Base-by-base conservation (phyloP, 2,113 vertebrate genomes). In the Zosterops borbonicus region DNA sequence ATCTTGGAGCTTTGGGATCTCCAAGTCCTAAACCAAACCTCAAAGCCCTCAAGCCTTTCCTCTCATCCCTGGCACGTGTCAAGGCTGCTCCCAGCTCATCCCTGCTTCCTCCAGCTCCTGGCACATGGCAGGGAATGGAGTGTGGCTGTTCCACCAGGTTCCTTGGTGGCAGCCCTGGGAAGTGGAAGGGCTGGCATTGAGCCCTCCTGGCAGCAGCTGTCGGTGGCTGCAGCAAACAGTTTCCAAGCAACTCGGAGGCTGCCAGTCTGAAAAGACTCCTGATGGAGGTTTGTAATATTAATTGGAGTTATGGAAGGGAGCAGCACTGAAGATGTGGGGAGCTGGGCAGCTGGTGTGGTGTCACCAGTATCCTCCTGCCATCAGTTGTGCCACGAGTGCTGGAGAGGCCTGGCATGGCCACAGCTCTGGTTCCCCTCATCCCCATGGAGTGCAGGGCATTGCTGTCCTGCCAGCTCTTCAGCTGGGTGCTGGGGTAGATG, bases 231-330 rank as follows among this genome's bases (percentile, higher is more conserved):
- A 97, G 90, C 86, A 63, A 91, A 89, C 94, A 95, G 96, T 96
- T 96, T 96, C 95, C 94, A 97, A 93, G 96, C 97, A 97, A 97
- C 97, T 95, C 63, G 0, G 73, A 75, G 70, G 70, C 88, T 94
- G 90, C 64, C 35, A 39, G 81, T 79, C 85, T 90, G 42, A 82
- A 87, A 90, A n/a, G 88, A 47, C 77, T 77, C 89, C 79, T 70
- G 83, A 10, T 76, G 44, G 81, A 86, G 67, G 58, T 80, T 42
- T 47, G 44, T 71, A 16, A 79, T 96, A 68, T 76, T 92, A 78
- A 82, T 63, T 60, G 59, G 71, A 92, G 75, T 95, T 70, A 35
- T 46, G 90, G 88, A 83, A 78, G 76, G 68, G 73, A 80, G 52
- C 42, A 23, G 15, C 0, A 1, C 67, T 90, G 25, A 29, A 56